phyloP scores from a whole-genome alignment of 2,888 invertebrate species.

The Meliscaeva auricollis region DNA sequence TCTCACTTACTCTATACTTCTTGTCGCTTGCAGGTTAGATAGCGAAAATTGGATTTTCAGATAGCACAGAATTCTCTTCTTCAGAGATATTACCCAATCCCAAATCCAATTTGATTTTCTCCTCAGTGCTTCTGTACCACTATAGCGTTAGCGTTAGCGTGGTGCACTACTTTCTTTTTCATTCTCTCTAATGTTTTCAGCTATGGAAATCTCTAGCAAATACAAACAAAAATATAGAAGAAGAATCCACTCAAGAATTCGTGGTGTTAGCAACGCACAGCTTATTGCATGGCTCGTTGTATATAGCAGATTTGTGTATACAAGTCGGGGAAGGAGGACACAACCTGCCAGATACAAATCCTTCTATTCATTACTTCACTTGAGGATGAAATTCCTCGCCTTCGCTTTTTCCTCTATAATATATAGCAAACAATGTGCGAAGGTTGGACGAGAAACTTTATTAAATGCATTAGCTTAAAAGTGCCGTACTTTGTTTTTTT shows the following conservation, averaged over 20 bases:
- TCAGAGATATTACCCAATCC: constrained; percentile 19
- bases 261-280: constrained; percentile 32
- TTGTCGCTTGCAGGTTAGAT: constrained; percentile 13
- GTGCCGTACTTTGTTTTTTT: constrained; percentile 43
- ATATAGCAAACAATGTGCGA: neutral
- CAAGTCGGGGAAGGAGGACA: constrained; percentile 20
- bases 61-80: constrained; percentile 17
- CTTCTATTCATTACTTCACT: constrained; percentile 55
- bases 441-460: constrained; percentile 36
- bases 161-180: neutral
- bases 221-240: neutral
- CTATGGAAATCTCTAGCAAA: neutral
- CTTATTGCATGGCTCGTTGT: constrained; percentile 3
- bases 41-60: constrained; percentile 39
- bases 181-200: constrained; percentile 9
- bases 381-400: constrained; percentile 9
- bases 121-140: neutral
- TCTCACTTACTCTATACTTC: neutral
- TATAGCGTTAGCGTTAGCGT: too few relatives aligned
- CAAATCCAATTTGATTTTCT: constrained; percentile 52
- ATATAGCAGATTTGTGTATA: constrained; percentile 18
- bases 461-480: constrained; percentile 53
- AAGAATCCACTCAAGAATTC: constrained; percentile 27
- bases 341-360: constrained; percentile 41
- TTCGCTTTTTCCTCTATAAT: neutral